A percentile compares a stretch with the other conserved stretches of the same genome.
Conservation (phyloP, 2,113 vertebrate genomes). For the Theropithecus gelada region DNA sequence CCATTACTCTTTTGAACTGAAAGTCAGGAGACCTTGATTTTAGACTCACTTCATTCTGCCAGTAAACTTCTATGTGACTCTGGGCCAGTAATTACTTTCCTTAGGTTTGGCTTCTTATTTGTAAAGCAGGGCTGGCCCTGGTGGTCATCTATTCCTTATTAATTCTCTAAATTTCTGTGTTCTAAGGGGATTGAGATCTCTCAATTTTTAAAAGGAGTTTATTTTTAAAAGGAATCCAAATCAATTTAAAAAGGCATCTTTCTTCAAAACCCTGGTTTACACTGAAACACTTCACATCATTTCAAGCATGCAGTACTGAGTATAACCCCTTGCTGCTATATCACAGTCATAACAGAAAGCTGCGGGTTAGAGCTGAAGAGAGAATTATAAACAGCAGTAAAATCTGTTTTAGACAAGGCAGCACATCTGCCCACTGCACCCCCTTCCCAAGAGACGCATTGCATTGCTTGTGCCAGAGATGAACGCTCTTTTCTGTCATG, state of each 20-base stretch:
- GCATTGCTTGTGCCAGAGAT: background rate
- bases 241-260: background rate
- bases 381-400: conserved; percentile 32
- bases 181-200: background rate
- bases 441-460: background rate
- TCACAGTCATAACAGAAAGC: background rate
- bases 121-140: background rate
- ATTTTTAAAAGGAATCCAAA: background rate
- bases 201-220: background rate
- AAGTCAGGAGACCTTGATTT: background rate
- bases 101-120: background rate
- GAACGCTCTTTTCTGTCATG: background rate
- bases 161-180: background rate
- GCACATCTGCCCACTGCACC: conserved; percentile 5
- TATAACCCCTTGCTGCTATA: background rate
- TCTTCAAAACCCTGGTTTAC: background rate
- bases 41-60: background rate
- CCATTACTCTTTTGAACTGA: background rate
- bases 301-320: background rate
- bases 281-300: conserved; percentile 6
- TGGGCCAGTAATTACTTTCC: background rate
- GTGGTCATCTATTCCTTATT: background rate
- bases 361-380: background rate
- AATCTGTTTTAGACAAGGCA: conserved; percentile 34
- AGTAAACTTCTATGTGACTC: background rate